A percentile compares a stretch with the other conserved stretches of the same genome.
Conservation (phyloP, 1,140 invertebrate genomes). For the Eulimnadia texana region DNA sequence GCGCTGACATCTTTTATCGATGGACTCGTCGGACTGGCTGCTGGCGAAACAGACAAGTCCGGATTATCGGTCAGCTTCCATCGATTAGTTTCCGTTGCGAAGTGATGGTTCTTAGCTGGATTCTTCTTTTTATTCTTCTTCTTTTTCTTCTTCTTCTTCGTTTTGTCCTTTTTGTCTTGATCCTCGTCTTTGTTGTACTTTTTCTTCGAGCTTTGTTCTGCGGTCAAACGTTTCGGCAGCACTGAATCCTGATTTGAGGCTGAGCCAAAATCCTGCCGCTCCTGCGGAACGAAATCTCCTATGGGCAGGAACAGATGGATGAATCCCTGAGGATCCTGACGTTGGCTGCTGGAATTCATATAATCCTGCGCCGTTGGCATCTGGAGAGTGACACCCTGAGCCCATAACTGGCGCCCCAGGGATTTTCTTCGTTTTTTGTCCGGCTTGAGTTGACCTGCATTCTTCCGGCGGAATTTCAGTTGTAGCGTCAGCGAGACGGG, state of each 20-base stretch:
- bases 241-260: not conserved
- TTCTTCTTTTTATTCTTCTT: not conserved
- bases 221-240: not conserved
- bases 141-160: constrained; percentile 9
- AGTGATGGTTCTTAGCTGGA: not conserved
- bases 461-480: not conserved
- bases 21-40: not conserved
- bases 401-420: not conserved
- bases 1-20: not conserved
- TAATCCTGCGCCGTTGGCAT: not conserved
- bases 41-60: not conserved
- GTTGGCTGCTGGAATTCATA: not conserved
- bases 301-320: constrained; percentile 7
- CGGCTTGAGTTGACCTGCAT: not conserved
- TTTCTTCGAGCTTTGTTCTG: not conserved
- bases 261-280: not conserved
- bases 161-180: not conserved
- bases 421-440: not conserved
- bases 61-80: not conserved
- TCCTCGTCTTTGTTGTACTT: not conserved
- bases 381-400: not conserved
- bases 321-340: not conserved
- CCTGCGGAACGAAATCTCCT: no score
- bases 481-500: not conserved
- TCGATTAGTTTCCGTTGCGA: not conserved